phyloP scores from a whole-genome alignment of 2,888 invertebrate species.

The Lithophane semibrunnea region DNA sequence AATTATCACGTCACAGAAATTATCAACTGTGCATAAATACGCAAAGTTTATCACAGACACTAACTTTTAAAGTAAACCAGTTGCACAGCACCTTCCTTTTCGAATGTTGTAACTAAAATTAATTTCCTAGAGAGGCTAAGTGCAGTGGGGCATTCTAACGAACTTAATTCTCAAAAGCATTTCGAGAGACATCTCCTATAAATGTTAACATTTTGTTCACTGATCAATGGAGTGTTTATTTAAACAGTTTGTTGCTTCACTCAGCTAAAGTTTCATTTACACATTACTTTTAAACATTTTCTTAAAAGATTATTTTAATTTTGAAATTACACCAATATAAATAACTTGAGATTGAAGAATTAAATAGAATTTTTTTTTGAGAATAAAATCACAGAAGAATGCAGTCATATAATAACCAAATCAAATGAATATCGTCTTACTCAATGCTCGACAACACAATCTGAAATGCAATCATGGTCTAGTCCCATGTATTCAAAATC shows the following conservation, averaged over 20 bases:
- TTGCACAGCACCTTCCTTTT: conserved; percentile 24
- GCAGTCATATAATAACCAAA: background rate
- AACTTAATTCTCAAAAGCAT: conserved; percentile 56
- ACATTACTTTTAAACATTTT: background rate
- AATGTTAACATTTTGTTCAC: conserved; percentile 48
- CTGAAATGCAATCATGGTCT: conserved; percentile 20
- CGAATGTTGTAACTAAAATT: conserved; percentile 49
- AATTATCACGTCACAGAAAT: background rate
- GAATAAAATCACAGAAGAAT: background rate
- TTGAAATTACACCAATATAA: background rate
- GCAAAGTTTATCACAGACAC: conserved; percentile 16
- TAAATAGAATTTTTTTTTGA: background rate
- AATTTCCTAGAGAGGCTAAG: conserved; percentile 38
- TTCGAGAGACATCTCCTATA: conserved; percentile 22
- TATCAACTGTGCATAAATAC: conserved; percentile 6
- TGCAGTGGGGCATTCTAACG: conserved; percentile 55
- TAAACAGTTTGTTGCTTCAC: conserved; percentile 7
- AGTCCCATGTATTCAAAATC: conserved; percentile 51
- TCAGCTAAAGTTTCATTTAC: conserved; percentile 18
- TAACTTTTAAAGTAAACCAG: conserved; percentile 34
- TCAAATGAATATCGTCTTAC: conserved; percentile 19
- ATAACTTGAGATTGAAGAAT: too few species aligned
- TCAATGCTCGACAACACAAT: background rate
- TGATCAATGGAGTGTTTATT: conserved; percentile 37
- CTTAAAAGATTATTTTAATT: background rate